phyloP scores from a whole-genome alignment of 2,797 vertebrate genomes.

The Sebastes miniatus region DNA sequence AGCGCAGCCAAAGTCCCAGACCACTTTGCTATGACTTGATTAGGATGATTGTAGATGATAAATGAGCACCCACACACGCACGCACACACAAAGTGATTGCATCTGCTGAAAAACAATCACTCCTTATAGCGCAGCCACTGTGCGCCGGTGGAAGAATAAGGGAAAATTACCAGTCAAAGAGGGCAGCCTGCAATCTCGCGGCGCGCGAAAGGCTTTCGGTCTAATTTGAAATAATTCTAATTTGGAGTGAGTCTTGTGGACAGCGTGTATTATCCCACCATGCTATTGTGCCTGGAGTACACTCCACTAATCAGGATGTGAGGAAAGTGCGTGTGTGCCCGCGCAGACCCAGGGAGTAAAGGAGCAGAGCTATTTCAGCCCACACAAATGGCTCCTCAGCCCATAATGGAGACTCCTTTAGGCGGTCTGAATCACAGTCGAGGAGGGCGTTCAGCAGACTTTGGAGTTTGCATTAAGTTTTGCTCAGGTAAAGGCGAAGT shows the following conservation, averaged over 20 bases:
- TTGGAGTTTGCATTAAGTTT: constrained; percentile 22
- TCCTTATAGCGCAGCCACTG: constrained; percentile 40
- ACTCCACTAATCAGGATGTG: constrained; percentile 73
- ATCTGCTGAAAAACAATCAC: constrained; percentile 65
- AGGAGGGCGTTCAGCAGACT: constrained; percentile 6
- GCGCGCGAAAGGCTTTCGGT: constrained; percentile 30
- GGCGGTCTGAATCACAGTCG: constrained; percentile 32
- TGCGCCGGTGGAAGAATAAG: constrained; percentile 36
- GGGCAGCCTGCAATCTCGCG: constrained; percentile 49
- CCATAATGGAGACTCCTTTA: constrained; percentile 33
- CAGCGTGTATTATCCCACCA: constrained; percentile 51
- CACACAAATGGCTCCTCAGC: constrained; percentile 45
- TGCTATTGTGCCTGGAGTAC: constrained; percentile 61
- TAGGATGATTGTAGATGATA: constrained; percentile 59
- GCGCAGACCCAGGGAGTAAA: constrained; percentile 15
- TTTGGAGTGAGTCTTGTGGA: constrained; percentile 51
- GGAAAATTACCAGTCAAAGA: constrained; percentile 62
- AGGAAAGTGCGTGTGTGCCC: constrained; percentile 47
- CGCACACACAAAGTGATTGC: constrained; percentile 53
- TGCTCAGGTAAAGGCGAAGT: not conserved
- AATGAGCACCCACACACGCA: constrained; percentile 23
- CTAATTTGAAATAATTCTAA: constrained; percentile 69
- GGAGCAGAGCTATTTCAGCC: constrained; percentile 38
- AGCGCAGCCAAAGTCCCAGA: constrained; percentile 19
- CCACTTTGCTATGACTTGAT: constrained; percentile 60